Evolutionary conservation across 2,888 invertebrate genomes (phyloP).

Genomic region (Standfussiana lucernea): DNA sequence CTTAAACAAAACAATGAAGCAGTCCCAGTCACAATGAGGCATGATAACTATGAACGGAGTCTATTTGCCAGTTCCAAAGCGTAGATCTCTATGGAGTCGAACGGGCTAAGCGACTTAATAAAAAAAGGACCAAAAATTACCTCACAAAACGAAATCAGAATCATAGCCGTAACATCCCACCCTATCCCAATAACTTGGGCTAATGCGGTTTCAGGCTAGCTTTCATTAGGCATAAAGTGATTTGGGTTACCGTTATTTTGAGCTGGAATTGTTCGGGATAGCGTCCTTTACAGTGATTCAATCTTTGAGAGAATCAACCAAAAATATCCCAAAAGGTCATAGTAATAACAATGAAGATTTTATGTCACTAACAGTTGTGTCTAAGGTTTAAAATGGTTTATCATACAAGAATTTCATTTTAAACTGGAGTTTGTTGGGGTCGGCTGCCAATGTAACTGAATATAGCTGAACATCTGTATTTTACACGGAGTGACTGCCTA

Average conservation of each 20-base stretch:
- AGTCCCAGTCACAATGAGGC: too few relatives aligned
- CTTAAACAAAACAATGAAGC: too few relatives aligned
- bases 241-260: background rate
- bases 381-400: background rate
- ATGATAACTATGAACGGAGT: too few relatives aligned
- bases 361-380: constrained; percentile 34
- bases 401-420: background rate
- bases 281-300: constrained; percentile 1
- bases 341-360: constrained; percentile 23
- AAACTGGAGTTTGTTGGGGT: background rate
- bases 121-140: background rate
- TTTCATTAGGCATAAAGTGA: background rate
- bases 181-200: background rate
- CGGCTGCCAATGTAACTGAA: background rate
- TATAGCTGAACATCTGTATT: background rate
- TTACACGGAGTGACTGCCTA: background rate
- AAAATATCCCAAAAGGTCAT: constrained; percentile 16
- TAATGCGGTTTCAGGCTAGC: background rate
- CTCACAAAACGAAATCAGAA: background rate
- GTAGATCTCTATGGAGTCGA: too few relatives aligned
- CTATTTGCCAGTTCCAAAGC: too few relatives aligned
- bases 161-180: background rate
- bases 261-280: background rate
- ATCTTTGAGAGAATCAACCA: background rate
- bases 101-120: too few relatives aligned